Base-by-base conservation (phyloP, 1,140 invertebrate genomes). In the Brachionus rotundiformis region DNA sequence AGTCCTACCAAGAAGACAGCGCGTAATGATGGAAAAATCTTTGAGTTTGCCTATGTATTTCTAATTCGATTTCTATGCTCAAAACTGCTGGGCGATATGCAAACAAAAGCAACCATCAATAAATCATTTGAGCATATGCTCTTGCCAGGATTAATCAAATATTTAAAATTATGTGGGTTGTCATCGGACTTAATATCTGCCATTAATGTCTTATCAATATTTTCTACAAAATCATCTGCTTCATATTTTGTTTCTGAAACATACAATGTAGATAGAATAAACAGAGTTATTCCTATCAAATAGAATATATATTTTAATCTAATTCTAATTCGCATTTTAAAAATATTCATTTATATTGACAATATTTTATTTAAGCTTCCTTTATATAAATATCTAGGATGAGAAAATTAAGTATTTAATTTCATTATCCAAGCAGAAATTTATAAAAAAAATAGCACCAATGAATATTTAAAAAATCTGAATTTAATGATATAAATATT, bases 161-260 rank as follows among this genome's bases (percentile, higher is more conserved):
- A 84, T 6, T 29, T 71, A 41, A 84, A 84, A 16, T 80, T 63
- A 39, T 84, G 83, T 3, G 71, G 71, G 19, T 76, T 76, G 47
- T 19, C 16, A 7, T 49, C 1, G n/a, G 3, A n/a, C 2, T 16
- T 5, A 49, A 49, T 13, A 49, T 49, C 47, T 49, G 47, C 2
- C 47, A 16, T 49, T 3, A 49, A 49, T 49, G n/a, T 6, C 6
- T 49, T 16, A 49, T 49, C n/a, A 49, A 49, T n/a, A 49, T 49
- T 16, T 16, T 3, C 19, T 49, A 16, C 7, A 7, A 3, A 16
- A 19, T 49, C 7, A 16, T 49, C 47, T 16, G 47, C 7, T 49
- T 49, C 36, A 39, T 2, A 16, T 5, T 5, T 49, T 0, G 5
- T 6, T 19, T 49, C 16, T 49, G 16, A 19, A 49, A 49, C 16